Conservation (phyloP, 2,888 invertebrate genomes). For the Athetis lepigone region DNA sequence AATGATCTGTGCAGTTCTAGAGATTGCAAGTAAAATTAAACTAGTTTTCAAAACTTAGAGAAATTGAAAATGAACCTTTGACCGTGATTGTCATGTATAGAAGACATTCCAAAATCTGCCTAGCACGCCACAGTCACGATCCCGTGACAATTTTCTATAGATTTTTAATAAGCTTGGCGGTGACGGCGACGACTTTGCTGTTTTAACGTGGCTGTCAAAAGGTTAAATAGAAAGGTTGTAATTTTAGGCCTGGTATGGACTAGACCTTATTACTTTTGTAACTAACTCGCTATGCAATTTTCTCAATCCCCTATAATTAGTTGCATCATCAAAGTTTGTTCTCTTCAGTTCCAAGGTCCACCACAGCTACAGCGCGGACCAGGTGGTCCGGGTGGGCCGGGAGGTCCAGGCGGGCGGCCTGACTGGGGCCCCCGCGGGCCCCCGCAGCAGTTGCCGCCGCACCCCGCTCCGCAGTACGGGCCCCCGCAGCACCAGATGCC, state of each 20-base stretch:
- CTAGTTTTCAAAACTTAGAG: too few relatives aligned
- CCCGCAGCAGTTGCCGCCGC: conserved; percentile 84
- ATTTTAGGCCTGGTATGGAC: not conserved
- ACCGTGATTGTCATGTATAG: too few relatives aligned
- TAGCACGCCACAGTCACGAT: too few relatives aligned
- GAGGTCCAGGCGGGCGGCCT: conserved; percentile 78
- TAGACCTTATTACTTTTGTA: not conserved
- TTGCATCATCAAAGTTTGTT: not conserved
- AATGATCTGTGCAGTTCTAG: not conserved
- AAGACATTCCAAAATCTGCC: too few relatives aligned
- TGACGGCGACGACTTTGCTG: too few relatives aligned
- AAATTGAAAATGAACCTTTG: too few relatives aligned
- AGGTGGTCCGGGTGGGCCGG: conserved; percentile 70
- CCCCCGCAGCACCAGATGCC: conserved; percentile 87
- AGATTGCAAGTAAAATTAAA: too few relatives aligned
- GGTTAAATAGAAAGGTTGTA: not conserved
- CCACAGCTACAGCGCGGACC: conserved; percentile 81
- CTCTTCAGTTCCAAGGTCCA: conserved; percentile 82
- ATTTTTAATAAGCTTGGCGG: too few relatives aligned
- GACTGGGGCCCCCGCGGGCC: conserved; percentile 84
- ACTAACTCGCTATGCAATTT: not conserved
- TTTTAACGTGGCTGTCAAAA: too few relatives aligned
- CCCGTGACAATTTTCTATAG: too few relatives aligned
- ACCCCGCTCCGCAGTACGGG: conserved; percentile 84
- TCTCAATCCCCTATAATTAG: not conserved